Conservation (phyloP, 1,140 invertebrate genomes). For the Ditylenchus dipsaci region DNA sequence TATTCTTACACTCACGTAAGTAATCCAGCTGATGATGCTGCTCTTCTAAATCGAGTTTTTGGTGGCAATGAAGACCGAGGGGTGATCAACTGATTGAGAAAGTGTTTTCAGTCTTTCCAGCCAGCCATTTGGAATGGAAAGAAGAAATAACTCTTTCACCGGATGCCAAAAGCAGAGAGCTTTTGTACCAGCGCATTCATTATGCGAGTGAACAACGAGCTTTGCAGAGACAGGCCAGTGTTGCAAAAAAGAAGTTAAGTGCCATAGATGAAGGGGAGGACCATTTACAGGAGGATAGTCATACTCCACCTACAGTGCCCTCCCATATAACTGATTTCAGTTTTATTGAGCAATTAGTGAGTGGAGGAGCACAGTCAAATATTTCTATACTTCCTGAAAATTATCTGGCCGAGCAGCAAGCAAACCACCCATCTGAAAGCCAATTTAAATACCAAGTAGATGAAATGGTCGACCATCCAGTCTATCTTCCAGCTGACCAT, state of each 20-base stretch:
- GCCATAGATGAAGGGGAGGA: neutral
- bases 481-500: too few relatives aligned
- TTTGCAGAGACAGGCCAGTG: too few relatives aligned
- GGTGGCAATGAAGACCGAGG: neutral
- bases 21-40: neutral
- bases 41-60: neutral
- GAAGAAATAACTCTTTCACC: too few relatives aligned
- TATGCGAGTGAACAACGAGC: too few relatives aligned
- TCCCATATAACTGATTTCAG: neutral
- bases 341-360: neutral
- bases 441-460: too few relatives aligned
- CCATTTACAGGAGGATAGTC: neutral
- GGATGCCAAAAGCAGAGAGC: too few relatives aligned
- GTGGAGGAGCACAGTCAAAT: too few relatives aligned
- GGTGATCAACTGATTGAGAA: neutral
- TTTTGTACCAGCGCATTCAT: too few relatives aligned
- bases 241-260: neutral
- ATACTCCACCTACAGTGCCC: neutral
- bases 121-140: neutral
- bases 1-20: neutral
- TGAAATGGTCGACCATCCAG: too few relatives aligned
- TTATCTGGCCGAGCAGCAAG: too few relatives aligned
- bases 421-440: too few relatives aligned
- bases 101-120: neutral
- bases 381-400: too few relatives aligned